These are phyloP conservation scores for Herpetotheres cachinnans DNA, from an alignment of 2,113 vertebrate species.

Conservation along the genomic window DNA sequence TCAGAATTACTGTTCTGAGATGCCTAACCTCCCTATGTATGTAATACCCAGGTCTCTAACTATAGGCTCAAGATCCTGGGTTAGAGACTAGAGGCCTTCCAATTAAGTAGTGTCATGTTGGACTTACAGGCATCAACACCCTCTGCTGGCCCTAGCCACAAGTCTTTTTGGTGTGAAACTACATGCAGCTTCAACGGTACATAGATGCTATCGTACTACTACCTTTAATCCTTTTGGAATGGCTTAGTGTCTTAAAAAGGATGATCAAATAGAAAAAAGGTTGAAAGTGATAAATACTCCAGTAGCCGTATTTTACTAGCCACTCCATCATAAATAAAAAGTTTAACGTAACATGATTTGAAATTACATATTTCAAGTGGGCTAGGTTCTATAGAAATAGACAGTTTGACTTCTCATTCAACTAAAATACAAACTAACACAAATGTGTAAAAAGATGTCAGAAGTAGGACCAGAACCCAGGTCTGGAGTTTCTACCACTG, in stretches of 20 bases:
- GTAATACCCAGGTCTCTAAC: not conserved
- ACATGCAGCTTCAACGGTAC: not conserved
- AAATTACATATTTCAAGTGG: not conserved
- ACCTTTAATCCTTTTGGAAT: no score
- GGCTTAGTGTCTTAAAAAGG: not conserved
- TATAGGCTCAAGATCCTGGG: not conserved
- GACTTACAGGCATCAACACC: not conserved
- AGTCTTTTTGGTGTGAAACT: not conserved
- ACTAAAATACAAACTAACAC: slow-evolving; percentile 37
- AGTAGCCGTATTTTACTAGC: slow-evolving; percentile 7
- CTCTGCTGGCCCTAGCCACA: not conserved
- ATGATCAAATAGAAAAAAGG: not conserved
- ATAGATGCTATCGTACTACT: not conserved
- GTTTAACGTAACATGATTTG: not conserved
- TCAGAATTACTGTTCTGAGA: not conserved
- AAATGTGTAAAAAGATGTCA: slow-evolving; percentile 50
- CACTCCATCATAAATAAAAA: not conserved
- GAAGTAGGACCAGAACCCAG: slow-evolving; percentile 37
- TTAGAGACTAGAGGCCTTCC: not conserved
- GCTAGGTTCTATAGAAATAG: slow-evolving; percentile 19
- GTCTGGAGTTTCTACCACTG: slow-evolving; percentile 44
- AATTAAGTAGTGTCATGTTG: not conserved
- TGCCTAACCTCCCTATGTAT: not conserved
- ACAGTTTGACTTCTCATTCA: not conserved
- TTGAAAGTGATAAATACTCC: not conserved